Percentiles rank a stretch among this genome's conserved stretches.
phyloP scores from a whole-genome alignment of 2,113 vertebrate genomes.

The Trogon melanurus region DNA sequence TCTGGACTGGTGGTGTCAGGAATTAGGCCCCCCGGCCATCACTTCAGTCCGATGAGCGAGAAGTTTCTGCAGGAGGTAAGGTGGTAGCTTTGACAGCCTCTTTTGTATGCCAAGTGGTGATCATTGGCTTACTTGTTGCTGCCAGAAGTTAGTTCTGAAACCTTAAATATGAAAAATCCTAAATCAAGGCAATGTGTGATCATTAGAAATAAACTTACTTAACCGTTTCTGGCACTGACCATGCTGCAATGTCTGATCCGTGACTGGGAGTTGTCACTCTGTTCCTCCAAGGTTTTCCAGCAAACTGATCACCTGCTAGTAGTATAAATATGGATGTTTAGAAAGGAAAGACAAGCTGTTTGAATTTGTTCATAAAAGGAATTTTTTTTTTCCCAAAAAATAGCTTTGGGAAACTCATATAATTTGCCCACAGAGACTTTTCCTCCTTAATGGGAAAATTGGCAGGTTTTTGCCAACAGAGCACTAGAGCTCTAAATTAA shows the following conservation, averaged over 20 bases:
- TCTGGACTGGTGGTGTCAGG: conserved; percentile 80
- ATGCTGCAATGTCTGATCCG: not conserved
- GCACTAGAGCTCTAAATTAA: not conserved
- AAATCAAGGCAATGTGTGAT: not conserved
- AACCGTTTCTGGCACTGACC: not conserved
- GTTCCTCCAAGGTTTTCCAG: not conserved
- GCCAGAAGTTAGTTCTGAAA: not conserved
- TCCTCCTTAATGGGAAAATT: not conserved
- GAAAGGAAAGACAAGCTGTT: not conserved
- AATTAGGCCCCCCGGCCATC: conserved; percentile 79
- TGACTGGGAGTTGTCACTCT: not conserved
- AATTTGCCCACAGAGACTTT: not conserved
- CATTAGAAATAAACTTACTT: not conserved
- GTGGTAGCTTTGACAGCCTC: not conserved
- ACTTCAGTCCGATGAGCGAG: conserved; percentile 76
- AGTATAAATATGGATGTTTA: not conserved
- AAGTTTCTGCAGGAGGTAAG: conserved; percentile 90
- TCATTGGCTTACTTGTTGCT: not conserved
- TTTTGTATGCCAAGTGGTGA: not conserved
- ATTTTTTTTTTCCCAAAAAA: not conserved
- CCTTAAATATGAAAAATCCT: not conserved
- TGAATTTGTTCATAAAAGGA: not conserved
- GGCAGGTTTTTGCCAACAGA: not conserved
- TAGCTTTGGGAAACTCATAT: not conserved
- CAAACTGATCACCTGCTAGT: not conserved